Base-by-base conservation (phyloP, 1,140 invertebrate species). In the Copidosoma floridanum region DNA sequence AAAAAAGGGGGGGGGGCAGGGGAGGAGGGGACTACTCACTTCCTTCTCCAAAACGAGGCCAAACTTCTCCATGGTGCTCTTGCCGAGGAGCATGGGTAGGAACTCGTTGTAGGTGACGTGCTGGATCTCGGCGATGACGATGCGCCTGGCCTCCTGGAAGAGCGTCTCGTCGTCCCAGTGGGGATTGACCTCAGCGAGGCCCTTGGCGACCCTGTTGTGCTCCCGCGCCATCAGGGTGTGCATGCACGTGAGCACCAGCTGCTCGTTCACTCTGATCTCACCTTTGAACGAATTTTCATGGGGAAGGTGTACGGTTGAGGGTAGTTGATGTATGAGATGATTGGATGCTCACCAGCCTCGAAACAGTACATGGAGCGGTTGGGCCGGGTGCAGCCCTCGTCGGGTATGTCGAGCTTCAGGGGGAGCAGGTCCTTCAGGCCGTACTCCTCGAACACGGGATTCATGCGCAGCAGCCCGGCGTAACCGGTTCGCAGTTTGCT, bases 91-190 rank as follows among this genome's bases (percentile, higher is more conserved):
- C 70, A 97, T 93, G 18, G 95, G 95, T 50, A 98, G 77, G 77
- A 94, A 98, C 80, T 98, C 94, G 71, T 94, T 95, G 78, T 89
- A 97, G 0, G 93, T 95, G 40, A 98, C 90, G 68, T 97, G 94
- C 75, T 98, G 94, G 48, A 95, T 89, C 74, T 92, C 85, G 3
- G 94, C 95, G 47, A 94, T 92, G 47, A 91, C 87, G 67, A 98
- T 94, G 41, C 93, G 84, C 63, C 94, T 83, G 0, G 93, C 81
- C 82, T 98, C 95, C 82, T 97, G 94, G 82, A 91, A 99, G 1
- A 98, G 72, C 0, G 88, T 95, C 79, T 97, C 94, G 71, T 97
- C 94, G 71, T 95, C 91, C 94, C 94, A 97, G 70, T 96, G 93
- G 2, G 93, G 92, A 80, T 97, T 97, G 10, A 96, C 84, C 48